Percentiles rank a stretch among this genome's conserved stretches.
Conservation (phyloP, 2,888 invertebrate species). For the Drosophila vallismaia region DNA sequence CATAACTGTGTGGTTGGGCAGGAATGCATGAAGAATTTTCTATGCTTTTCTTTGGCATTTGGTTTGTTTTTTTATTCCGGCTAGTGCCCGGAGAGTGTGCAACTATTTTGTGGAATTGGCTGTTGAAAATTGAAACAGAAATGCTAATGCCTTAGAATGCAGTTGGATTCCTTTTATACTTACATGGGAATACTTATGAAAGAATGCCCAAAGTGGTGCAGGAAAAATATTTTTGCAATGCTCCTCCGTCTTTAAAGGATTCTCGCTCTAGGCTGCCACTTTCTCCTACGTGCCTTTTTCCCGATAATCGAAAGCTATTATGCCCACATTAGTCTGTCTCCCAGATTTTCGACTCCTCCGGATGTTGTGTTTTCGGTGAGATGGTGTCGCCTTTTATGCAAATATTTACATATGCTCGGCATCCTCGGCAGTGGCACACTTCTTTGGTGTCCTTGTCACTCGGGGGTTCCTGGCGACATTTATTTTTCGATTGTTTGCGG, state of each 20-base stretch:
- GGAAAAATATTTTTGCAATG: background rate
- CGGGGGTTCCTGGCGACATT: slow-evolving; percentile 48
- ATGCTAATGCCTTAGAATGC: slow-evolving; percentile 8
- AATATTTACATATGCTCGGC: slow-evolving; percentile 76
- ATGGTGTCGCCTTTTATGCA: slow-evolving; percentile 62
- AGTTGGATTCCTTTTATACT: slow-evolving; percentile 7
- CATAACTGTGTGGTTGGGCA: slow-evolving; percentile 36
- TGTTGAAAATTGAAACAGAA: slow-evolving; percentile 45
- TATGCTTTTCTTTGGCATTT: slow-evolving; percentile 38
- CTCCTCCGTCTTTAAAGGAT: background rate
- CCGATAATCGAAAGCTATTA: slow-evolving; percentile 80
- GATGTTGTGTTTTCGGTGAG: slow-evolving; percentile 23
- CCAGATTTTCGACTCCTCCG: slow-evolving; percentile 40
- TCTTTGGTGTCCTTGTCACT: slow-evolving; percentile 63
- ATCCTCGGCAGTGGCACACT: slow-evolving; percentile 41
- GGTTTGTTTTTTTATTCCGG: slow-evolving; percentile 15
- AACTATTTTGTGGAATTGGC: slow-evolving; percentile 49
- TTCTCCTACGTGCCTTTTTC: slow-evolving; percentile 3
- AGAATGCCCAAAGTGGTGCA: background rate
- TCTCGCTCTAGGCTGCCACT: background rate
- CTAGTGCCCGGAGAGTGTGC: slow-evolving; percentile 31
- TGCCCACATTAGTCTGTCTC: slow-evolving; percentile 70
- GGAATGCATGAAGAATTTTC: slow-evolving; percentile 55
- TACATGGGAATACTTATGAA: background rate
- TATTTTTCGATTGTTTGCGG: slow-evolving; percentile 71